phyloP scores from a whole-genome alignment of 2,888 invertebrate species.

The Dorcus hopei region DNA sequence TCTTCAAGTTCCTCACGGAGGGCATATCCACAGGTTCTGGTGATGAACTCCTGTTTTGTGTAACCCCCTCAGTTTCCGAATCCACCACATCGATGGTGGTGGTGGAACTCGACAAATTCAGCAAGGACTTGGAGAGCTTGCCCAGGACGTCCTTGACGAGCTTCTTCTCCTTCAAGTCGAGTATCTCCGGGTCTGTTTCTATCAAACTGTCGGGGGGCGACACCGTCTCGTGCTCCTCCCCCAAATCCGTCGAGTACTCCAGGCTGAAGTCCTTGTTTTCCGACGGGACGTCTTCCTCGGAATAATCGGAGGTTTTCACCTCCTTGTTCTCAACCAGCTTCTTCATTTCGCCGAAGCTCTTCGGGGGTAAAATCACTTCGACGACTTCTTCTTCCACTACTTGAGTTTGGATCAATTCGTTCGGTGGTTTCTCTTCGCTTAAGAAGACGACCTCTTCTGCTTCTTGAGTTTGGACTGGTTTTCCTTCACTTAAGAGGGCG shows the following conservation, averaged over 20 bases:
- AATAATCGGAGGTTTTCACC: slow-evolving; percentile 10
- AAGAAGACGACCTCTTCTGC: not conserved
- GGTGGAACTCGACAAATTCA: slow-evolving; percentile 25
- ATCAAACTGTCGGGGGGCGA: slow-evolving; percentile 13
- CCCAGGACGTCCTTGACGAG: slow-evolving; percentile 35
- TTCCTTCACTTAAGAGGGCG: not conserved
- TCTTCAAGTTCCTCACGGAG: slow-evolving; percentile 23
- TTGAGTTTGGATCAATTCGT: not conserved
- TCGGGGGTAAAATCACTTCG: not conserved
- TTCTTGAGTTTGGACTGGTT: not conserved
- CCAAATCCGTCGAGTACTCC: slow-evolving; percentile 27
- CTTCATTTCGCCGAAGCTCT: slow-evolving; percentile 11
- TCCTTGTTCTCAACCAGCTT: slow-evolving; percentile 8
- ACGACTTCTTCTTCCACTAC: not conserved
- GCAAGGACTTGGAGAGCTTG: slow-evolving; percentile 35
- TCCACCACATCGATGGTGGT: not conserved
- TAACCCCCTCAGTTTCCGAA: not conserved
- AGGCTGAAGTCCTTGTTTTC: slow-evolving; percentile 25
- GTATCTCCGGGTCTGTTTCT: slow-evolving; percentile 28
- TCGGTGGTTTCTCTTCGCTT: not conserved
- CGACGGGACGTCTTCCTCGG: slow-evolving; percentile 13
- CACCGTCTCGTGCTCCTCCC: slow-evolving; percentile 4
- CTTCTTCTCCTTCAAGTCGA: slow-evolving; percentile 32
- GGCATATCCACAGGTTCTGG: slow-evolving; percentile 12
- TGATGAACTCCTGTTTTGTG: not conserved